Conservation (phyloP, 1,140 invertebrate genomes). For the Drosophila mojavensis region DNA sequence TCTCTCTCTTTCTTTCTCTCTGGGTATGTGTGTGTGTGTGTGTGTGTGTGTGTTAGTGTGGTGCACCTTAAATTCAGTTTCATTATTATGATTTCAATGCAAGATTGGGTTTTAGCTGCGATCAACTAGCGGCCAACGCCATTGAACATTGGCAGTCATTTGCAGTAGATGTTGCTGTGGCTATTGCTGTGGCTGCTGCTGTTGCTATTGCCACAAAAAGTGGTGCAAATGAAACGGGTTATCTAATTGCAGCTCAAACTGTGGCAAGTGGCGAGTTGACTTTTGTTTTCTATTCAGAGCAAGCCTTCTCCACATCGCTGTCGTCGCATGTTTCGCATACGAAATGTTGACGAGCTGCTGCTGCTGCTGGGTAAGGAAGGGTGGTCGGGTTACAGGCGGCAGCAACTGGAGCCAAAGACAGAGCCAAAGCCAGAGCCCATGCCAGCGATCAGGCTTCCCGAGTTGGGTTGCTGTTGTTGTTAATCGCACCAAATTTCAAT, state of each 20-base stretch:
- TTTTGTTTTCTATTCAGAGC: slow-evolving; percentile 78
- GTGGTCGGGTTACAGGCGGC: not conserved
- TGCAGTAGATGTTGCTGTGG: slow-evolving; percentile 35
- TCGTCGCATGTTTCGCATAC: slow-evolving; percentile 71
- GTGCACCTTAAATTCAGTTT: slow-evolving; percentile 79
- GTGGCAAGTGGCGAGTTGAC: slow-evolving; percentile 80
- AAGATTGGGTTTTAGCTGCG: slow-evolving; percentile 59
- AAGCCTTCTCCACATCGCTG: slow-evolving; percentile 36
- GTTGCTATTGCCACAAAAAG: slow-evolving; percentile 48
- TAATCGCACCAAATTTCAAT: slow-evolving; percentile 82
- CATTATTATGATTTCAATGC: slow-evolving; percentile 80
- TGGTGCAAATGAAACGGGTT: slow-evolving; percentile 81
- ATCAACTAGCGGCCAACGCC: slow-evolving; percentile 60
- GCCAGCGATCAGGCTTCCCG: slow-evolving; percentile 14
- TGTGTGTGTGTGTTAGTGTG: slow-evolving; percentile 40
- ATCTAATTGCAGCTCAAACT: slow-evolving; percentile 78
- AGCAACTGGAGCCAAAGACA: too few species aligned
- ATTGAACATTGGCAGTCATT: slow-evolving; percentile 83
- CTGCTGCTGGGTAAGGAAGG: not conserved
- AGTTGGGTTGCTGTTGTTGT: slow-evolving; percentile 53
- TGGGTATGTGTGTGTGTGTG: slow-evolving; percentile 36
- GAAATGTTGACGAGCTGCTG: slow-evolving; percentile 56
- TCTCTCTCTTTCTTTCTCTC: too few species aligned
- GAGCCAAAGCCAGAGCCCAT: not conserved
- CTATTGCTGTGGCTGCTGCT: slow-evolving; percentile 7